Evolutionary conservation across 1,140 invertebrate species (phyloP).

Genomic region (Danaus plexippus): DNA sequence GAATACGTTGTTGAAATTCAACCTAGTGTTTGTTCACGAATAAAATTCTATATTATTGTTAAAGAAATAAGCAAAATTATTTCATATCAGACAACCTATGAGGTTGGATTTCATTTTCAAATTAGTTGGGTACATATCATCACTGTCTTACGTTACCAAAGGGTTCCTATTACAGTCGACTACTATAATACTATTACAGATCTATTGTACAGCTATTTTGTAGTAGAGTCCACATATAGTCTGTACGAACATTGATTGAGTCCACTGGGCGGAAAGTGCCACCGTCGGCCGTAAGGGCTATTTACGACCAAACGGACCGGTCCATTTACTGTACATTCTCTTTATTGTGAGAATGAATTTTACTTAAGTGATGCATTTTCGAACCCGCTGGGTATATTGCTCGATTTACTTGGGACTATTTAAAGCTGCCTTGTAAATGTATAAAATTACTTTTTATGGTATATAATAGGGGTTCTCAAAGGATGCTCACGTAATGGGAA

Average conservation of each 20-base stretch:
- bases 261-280: slow-evolving; percentile 24
- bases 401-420: slow-evolving; percentile 11
- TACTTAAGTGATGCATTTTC: slow-evolving; percentile 21
- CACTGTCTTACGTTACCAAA: too few relatives aligned
- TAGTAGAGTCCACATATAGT: not conserved
- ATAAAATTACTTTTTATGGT: slow-evolving; percentile 12
- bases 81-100: too few relatives aligned
- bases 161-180: too few relatives aligned
- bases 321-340: slow-evolving; percentile 43
- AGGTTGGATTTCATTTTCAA: too few relatives aligned
- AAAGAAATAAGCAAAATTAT: too few relatives aligned
- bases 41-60: too few relatives aligned
- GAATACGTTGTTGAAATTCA: slow-evolving; percentile 9
- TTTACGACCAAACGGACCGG: slow-evolving; percentile 38
- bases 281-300: slow-evolving; percentile 38
- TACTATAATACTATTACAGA: too few relatives aligned
- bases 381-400: slow-evolving; percentile 11
- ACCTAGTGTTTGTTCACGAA: not conserved
- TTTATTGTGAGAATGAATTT: slow-evolving; percentile 36
- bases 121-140: too few relatives aligned
- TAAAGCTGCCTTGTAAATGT: slow-evolving; percentile 1
- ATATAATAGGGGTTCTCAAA: slow-evolving; percentile 11
- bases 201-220: too few relatives aligned
- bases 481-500: slow-evolving; percentile 7
- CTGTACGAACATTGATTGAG: slow-evolving; percentile 21